Percentiles rank a stretch among this genome's conserved stretches.
These are phyloP conservation scores for Oikopleura dioica DNA, from an alignment of 23 tunicate genomes.

Conservation along the genomic window DNA sequence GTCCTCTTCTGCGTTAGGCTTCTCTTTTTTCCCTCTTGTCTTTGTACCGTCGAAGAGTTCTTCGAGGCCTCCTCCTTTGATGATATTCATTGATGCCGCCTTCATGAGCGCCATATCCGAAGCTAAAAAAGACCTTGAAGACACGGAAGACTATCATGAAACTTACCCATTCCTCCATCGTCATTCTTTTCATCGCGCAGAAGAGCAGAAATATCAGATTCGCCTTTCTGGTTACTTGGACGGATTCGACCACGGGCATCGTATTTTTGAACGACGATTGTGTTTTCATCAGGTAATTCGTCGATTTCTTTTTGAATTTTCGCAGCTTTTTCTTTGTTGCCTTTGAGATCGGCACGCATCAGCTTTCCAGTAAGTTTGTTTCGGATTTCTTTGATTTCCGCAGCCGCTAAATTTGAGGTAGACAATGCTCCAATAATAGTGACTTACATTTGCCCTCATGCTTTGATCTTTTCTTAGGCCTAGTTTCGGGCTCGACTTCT, in stretches of 20 bases:
- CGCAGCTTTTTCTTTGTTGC: not conserved
- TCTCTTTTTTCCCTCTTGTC: not conserved
- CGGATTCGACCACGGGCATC: not conserved
- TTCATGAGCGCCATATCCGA: not conserved
- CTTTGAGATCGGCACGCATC: not conserved
- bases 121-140: too few species aligned
- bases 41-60: not conserved
- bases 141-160: too few species aligned
- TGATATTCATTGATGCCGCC: not conserved
- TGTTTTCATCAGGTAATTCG: too few species aligned
- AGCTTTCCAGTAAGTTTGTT: not conserved
- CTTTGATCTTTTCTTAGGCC: not conserved
- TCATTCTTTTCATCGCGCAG: not conserved
- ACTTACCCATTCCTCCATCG: too few species aligned
- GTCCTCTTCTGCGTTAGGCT: not conserved
- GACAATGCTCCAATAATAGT: not conserved
- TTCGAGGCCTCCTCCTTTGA: not conserved
- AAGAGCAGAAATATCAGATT: not conserved
- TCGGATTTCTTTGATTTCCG: not conserved
- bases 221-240: not conserved
- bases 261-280: not conserved
- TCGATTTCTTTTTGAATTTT: not conserved
- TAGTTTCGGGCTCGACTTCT: not conserved
- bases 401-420: not conserved
- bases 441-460: not conserved